Evolutionary conservation across 2,797 vertebrate genomes (phyloP).

Genomic region (Microchirus variegatus): DNA sequence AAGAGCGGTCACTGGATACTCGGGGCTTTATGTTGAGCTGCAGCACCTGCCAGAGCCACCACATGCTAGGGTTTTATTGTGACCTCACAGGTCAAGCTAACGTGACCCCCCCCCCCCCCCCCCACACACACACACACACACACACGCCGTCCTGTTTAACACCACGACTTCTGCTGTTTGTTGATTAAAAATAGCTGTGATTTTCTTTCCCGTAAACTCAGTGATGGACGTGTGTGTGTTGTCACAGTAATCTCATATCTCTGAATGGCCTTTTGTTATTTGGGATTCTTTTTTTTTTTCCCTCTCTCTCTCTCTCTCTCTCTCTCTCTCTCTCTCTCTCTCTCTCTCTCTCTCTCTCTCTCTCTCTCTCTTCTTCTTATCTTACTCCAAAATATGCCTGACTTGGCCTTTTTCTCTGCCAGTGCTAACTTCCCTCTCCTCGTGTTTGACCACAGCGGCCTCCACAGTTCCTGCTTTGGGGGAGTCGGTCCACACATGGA

Average conservation of each 20-base stretch:
- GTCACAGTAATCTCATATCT: constrained; percentile 69
- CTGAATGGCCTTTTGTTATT: constrained; percentile 77
- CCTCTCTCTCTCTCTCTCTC: constrained; percentile 70
- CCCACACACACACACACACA: no score
- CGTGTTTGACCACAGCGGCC: constrained; percentile 68
- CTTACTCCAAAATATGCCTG: constrained; percentile 81
- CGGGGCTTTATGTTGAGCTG: constrained; percentile 46
- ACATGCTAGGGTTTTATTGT: constrained; percentile 54
- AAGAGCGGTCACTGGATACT: constrained; percentile 75
- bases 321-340: constrained; percentile 72
- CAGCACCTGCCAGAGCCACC: constrained; percentile 81
- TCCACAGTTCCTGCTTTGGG: constrained; percentile 72
- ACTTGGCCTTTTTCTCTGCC: constrained; percentile 74
- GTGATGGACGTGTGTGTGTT: constrained; percentile 60
- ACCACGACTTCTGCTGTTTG: constrained; percentile 54
- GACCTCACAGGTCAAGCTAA: constrained; percentile 57
- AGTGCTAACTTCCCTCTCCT: constrained; percentile 72
- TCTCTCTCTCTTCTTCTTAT: constrained; percentile 79
- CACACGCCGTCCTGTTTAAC: no score
- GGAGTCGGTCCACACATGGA: constrained; percentile 68
- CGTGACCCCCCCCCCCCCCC: no score
- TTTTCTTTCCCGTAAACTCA: constrained; percentile 60
- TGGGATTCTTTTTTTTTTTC: no score
- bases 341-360: constrained; percentile 67
- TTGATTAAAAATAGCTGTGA: constrained; percentile 56